These are phyloP conservation scores for Tanypteryx hageni DNA, from an alignment of 2,888 invertebrate genomes.

Conservation along the genomic window DNA sequence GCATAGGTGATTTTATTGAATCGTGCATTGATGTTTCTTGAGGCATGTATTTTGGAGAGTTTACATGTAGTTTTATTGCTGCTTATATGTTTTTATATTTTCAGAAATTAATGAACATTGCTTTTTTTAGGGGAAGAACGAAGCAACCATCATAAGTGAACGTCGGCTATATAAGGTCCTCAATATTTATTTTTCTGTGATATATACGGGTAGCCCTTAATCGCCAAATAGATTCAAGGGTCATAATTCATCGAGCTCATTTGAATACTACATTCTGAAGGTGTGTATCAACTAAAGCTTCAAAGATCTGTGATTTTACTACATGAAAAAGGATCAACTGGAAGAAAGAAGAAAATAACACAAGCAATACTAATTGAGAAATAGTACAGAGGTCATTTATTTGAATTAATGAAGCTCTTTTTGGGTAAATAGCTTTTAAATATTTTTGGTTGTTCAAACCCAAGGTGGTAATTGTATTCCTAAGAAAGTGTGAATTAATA, in stretches of 20 bases:
- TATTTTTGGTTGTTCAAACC: not conserved
- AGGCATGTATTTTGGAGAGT: too few species aligned
- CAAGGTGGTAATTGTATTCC: not conserved
- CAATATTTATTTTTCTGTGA: conserved; percentile 1
- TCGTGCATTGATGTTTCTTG: too few species aligned
- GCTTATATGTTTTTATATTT: not conserved
- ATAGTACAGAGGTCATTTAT: not conserved
- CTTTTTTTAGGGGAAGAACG: conserved; percentile 28
- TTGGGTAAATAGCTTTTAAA: not conserved
- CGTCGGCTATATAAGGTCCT: not conserved
- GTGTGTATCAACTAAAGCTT: not conserved
- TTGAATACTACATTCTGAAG: not conserved
- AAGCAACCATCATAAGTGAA: not conserved
- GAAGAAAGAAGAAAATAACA: conserved; percentile 7
- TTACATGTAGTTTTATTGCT: too few species aligned
- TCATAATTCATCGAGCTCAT: not conserved
- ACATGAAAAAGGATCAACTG: not conserved
- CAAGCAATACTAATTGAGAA: not conserved
- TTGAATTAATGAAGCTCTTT: not conserved
- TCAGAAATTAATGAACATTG: not conserved
- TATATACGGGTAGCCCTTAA: not conserved
- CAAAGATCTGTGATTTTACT: not conserved
- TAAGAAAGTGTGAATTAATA: not conserved
- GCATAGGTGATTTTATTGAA: too few species aligned
- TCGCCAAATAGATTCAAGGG: not conserved